Evolutionary conservation across 1,140 invertebrate genomes (phyloP), one percentile per base, ranked within the genome.

Genomic region (Drosophila hydei): DNA sequence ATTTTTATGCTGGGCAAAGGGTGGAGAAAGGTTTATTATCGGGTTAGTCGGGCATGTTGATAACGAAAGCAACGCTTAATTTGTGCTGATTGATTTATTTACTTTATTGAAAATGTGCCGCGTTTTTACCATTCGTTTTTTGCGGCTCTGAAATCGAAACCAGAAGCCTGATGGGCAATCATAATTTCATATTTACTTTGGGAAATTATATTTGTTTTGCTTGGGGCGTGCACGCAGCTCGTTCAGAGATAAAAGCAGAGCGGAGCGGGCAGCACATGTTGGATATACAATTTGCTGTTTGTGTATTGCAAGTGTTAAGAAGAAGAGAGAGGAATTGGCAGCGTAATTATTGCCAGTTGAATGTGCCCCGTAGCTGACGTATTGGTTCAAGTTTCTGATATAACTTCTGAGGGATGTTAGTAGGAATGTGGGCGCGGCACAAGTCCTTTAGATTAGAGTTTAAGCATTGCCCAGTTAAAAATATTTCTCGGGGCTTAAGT

Each of bases 121-220:
- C 40, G 63, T 68, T 77, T 48, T 68, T 50, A 25, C 27, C 16
- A 16, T 36, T 38, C 25, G 33, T 55, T 27, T 25, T 11, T 14
- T 48, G 9, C 7, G 30, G 40, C n/a, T n/a, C 36, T 2, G 51
- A 47, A 51, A 65, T 51, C 45, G 55, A 42, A 36, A 60, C 55
- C 43, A 42, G 56, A 59, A 68, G 50, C 16, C 25, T 9, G 33
- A 70, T 30, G 47, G 56, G 71, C 75, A 84, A 75, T 88, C 83
- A 87, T 87, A 87, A 88, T 83, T 87, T 79, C 71, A 75, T 87
- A 88, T 87, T 88, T 87, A 78, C 62, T 73, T 73, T 76, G 72
- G 64, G 65, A 88, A 87, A 87, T 76, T 58, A 72, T 81, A 71
- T 87, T 87, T 88, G 78, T 65, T 87, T 87, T 78, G 72, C 36